Evolutionary conservation across 2,113 vertebrate genomes (phyloP).

Genomic region (Aptenodytes patagonicus): DNA sequence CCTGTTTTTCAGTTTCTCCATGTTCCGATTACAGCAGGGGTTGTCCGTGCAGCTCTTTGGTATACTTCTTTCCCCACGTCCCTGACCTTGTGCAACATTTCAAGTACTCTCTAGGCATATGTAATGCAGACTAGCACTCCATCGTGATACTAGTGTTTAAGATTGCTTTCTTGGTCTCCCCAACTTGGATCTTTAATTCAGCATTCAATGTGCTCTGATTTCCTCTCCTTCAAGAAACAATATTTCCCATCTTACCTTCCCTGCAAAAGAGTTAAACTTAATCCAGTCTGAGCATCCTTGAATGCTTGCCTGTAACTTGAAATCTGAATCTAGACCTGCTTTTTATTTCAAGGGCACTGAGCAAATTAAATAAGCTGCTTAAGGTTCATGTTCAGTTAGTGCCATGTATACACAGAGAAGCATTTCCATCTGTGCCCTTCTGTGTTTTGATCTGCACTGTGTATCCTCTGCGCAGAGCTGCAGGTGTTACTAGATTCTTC

Average conservation of each 20-base stretch:
- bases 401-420: not conserved
- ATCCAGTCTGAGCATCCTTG: not conserved
- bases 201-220: not conserved
- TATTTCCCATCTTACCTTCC: not conserved
- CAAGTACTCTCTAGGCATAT: too few relatives aligned
- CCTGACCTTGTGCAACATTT: not conserved
- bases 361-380: not conserved
- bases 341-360: not conserved
- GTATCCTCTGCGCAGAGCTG: not conserved
- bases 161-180: not conserved
- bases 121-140: not conserved
- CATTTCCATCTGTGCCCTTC: not conserved
- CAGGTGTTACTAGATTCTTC: not conserved
- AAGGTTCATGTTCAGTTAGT: not conserved
- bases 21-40: not conserved
- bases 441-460: not conserved
- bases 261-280: not conserved
- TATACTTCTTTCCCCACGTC: not conserved
- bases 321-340: not conserved
- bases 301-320: not conserved
- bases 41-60: not conserved
- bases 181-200: not conserved
- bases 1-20: not conserved
- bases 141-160: rapidly evolving
- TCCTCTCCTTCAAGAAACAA: not conserved